These are phyloP conservation scores for Goniozus legneri DNA, from an alignment of 1,140 invertebrate genomes.

Conservation along the genomic window DNA sequence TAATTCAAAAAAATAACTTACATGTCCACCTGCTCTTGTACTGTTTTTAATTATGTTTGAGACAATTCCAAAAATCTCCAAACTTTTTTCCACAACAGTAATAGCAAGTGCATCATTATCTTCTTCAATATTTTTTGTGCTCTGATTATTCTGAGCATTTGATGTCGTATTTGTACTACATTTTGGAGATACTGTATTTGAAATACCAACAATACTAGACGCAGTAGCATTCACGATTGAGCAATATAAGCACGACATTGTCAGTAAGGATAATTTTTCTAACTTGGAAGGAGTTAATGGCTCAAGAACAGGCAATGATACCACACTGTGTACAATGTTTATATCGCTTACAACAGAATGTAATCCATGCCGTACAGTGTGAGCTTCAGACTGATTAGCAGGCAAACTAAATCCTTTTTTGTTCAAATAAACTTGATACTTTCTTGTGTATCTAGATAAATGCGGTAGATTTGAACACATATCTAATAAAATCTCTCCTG, in stretches of 20 bases:
- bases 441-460: slow-evolving; percentile 69
- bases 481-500: slow-evolving; percentile 75
- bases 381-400: slow-evolving; percentile 70
- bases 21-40: slow-evolving; percentile 81
- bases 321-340: slow-evolving; percentile 74
- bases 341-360: slow-evolving; percentile 79
- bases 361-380: slow-evolving; percentile 69
- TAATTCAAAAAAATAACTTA: slow-evolving; percentile 50
- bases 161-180: slow-evolving; percentile 45
- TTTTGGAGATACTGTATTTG: slow-evolving; percentile 62
- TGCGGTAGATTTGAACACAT: slow-evolving; percentile 74
- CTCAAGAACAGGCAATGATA: slow-evolving; percentile 82
- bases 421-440: slow-evolving; percentile 67
- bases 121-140: slow-evolving; percentile 61
- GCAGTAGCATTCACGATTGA: slow-evolving; percentile 70
- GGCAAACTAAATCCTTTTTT: slow-evolving; percentile 66
- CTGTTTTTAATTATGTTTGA: slow-evolving; percentile 78
- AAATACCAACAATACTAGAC: slow-evolving; percentile 64
- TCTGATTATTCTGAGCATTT: slow-evolving; percentile 44
- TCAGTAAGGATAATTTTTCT: slow-evolving; percentile 72
- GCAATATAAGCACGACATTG: slow-evolving; percentile 76
- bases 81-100: slow-evolving; percentile 66
- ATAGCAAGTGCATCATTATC: slow-evolving; percentile 68
- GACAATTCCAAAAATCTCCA: slow-evolving; percentile 80
- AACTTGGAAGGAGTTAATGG: slow-evolving; percentile 78